These are phyloP conservation scores for Enteromius thamalakanensis DNA, from an alignment of 2,797 vertebrate genomes.

Conservation along the genomic window DNA sequence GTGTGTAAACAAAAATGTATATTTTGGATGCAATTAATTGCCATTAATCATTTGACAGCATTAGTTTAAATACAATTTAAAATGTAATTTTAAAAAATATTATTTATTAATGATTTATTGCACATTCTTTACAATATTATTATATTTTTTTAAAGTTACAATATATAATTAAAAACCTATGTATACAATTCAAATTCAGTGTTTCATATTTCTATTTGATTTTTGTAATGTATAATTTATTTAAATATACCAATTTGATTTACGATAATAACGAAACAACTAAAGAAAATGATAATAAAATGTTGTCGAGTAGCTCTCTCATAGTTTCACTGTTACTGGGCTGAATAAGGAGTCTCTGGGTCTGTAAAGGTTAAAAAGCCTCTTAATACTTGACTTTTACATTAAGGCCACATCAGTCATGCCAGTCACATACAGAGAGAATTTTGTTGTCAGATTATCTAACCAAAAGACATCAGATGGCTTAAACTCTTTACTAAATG, in stretches of 20 bases:
- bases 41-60: too few relatives aligned
- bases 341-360: background rate
- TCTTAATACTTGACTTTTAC: background rate
- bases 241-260: background rate
- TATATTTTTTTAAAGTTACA: background rate
- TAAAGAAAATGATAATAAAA: background rate
- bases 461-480: background rate
- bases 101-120: background rate
- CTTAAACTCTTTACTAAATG: constrained; percentile 11
- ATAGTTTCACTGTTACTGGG: background rate
- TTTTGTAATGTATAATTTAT: background rate
- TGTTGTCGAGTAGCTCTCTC: background rate
- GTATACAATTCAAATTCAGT: background rate
- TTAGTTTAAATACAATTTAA: too few relatives aligned
- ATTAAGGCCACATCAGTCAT: too few relatives aligned
- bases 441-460: background rate
- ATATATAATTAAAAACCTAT: background rate
- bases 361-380: background rate
- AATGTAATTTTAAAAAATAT: too few relatives aligned
- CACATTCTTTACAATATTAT: background rate
- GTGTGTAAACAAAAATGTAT: too few relatives aligned
- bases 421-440: background rate
- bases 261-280: background rate
- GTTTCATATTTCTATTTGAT: background rate
- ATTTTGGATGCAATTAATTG: too few relatives aligned